phyloP scores from a whole-genome alignment of 2,888 invertebrate genomes.

The Diaphora mendica region DNA sequence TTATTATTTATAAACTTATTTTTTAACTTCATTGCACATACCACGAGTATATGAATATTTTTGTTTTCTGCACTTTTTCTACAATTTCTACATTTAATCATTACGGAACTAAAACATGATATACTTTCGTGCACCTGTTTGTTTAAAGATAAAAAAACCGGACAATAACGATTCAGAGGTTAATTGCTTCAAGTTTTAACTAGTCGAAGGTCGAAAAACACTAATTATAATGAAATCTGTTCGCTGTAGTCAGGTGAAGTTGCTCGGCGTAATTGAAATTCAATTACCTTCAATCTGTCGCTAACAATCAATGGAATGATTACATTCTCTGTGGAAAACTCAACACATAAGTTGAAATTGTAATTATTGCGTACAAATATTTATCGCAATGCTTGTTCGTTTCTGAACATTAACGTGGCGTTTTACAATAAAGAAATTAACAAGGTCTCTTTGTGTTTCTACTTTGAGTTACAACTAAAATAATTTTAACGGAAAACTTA shows the following conservation, averaged over 20 bases:
- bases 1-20: no score
- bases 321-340: constrained; percentile 51
- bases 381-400: constrained; percentile 41
- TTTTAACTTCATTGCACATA: no score
- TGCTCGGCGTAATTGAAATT: constrained; percentile 37
- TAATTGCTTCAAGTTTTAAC: background rate
- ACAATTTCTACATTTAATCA: no score
- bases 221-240: background rate
- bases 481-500: constrained; percentile 8
- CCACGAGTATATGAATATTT: no score
- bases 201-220: background rate
- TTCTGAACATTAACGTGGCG: constrained; percentile 20
- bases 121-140: no score
- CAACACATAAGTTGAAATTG: constrained; percentile 58
- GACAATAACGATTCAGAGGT: background rate
- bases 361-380: constrained; percentile 60
- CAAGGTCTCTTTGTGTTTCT: constrained; percentile 5
- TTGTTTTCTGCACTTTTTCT: no score
- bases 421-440: constrained; percentile 20
- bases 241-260: background rate
- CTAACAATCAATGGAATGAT: constrained; percentile 61
- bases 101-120: no score
- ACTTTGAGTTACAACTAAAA: constrained; percentile 12
- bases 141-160: no score
- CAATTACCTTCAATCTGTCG: constrained; percentile 54